A percentile compares a stretch with the other conserved stretches of the same genome.
Conservation (phyloP, 2,888 invertebrate genomes). For the Tiliacea citrago region DNA sequence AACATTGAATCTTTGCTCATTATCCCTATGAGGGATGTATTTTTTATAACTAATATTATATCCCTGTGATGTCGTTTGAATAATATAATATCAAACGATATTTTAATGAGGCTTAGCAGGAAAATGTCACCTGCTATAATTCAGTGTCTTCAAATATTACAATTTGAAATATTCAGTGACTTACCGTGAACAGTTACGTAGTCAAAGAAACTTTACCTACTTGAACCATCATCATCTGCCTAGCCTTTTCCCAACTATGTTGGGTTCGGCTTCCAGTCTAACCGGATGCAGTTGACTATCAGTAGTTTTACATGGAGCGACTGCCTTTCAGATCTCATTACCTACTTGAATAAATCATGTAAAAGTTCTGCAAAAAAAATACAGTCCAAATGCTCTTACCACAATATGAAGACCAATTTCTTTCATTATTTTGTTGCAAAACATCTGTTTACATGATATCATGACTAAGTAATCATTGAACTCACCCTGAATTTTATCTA, state of each 20-base stretch:
- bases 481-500: too few relatives aligned
- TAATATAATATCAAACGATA: conserved; percentile 21
- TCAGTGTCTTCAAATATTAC: conserved; percentile 6
- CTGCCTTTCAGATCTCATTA: too few relatives aligned
- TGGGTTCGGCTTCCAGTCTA: too few relatives aligned
- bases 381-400: too few relatives aligned
- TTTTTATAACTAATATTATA: too few relatives aligned
- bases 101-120: neutral
- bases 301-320: too few relatives aligned
- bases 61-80: conserved; percentile 2
- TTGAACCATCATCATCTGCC: neutral
- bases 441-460: neutral
- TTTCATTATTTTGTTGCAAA: neutral
- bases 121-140: conserved; percentile 15
- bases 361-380: neutral
- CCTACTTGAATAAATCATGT: neutral
- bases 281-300: too few relatives aligned
- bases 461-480: neutral
- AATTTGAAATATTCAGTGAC: conserved; percentile 40
- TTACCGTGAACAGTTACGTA: neutral
- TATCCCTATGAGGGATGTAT: too few relatives aligned
- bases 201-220: conserved; percentile 19
- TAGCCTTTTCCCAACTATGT: too few relatives aligned
- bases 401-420: neutral
- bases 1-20: neutral